phyloP scores from a whole-genome alignment of 64 coral and sea anemone genomes.

The Montipora sp. region DNA sequence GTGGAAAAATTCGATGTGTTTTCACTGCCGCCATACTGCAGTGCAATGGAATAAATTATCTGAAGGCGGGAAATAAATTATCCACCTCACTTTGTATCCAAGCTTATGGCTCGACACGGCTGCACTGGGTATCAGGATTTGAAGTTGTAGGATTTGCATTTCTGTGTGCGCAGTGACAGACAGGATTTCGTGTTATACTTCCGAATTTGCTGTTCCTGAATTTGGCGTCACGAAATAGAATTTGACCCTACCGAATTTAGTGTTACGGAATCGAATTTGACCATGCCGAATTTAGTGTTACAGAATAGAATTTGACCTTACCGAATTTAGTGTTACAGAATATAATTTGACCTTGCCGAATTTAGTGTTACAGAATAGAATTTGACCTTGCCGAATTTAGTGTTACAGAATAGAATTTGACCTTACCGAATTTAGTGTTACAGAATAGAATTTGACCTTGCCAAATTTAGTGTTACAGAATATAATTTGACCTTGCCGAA shows the following conservation, averaged over 20 bases:
- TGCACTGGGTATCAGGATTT: constrained; percentile 9
- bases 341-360: background rate
- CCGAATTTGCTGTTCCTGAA: background rate
- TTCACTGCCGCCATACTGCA: background rate
- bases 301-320: background rate
- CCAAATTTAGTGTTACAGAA: background rate
- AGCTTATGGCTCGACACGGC: background rate
- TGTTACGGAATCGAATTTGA: too few species aligned
- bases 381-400: background rate
- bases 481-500: background rate
- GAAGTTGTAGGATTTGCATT: background rate
- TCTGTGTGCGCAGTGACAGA: background rate
- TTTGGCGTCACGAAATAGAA: background rate
- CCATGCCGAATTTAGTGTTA: background rate
- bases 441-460: background rate
- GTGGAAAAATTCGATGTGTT: background rate
- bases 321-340: background rate
- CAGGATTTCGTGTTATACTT: background rate
- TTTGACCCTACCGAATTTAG: background rate
- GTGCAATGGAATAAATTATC: constrained; percentile 8
- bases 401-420: background rate
- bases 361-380: background rate
- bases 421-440: background rate
- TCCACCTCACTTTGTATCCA: background rate
- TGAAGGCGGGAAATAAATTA: background rate